These are phyloP conservation scores for Halcyon senegalensis DNA, from an alignment of 2,113 vertebrate genomes.

Conservation along the genomic window DNA sequence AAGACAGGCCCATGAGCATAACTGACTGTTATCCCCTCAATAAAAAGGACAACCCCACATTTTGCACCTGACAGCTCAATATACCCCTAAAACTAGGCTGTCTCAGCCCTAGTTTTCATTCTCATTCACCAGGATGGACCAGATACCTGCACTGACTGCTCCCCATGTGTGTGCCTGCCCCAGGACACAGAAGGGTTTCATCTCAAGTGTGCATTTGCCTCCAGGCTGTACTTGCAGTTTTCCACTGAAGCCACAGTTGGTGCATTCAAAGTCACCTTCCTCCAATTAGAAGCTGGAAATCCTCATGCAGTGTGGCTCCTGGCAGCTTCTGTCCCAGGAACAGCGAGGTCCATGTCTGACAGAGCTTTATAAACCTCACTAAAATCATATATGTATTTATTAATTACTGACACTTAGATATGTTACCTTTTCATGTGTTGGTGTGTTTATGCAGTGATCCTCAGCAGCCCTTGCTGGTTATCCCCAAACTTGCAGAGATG, in stretches of 20 bases:
- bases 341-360: neutral
- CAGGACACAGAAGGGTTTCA: neutral
- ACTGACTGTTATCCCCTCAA: neutral
- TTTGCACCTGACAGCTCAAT: neutral
- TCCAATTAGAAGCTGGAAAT: neutral
- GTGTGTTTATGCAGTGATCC: neutral
- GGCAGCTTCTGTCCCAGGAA: neutral
- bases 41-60: neutral
- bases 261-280: accelerated
- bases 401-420: neutral
- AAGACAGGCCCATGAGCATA: neutral
- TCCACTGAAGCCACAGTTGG: too few species aligned
- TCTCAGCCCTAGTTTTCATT: neutral
- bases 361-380: neutral
- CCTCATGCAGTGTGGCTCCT: accelerated
- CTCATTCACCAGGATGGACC: too few species aligned
- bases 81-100: neutral
- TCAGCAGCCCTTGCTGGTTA: neutral
- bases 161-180: neutral
- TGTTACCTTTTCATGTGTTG: neutral
- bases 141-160: neutral
- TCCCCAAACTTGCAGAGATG: neutral
- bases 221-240: neutral
- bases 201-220: neutral
- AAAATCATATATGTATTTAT: neutral